Evolutionary conservation across 2,113 vertebrate species (phyloP).

Genomic region (Sceloporus tristichus): DNA sequence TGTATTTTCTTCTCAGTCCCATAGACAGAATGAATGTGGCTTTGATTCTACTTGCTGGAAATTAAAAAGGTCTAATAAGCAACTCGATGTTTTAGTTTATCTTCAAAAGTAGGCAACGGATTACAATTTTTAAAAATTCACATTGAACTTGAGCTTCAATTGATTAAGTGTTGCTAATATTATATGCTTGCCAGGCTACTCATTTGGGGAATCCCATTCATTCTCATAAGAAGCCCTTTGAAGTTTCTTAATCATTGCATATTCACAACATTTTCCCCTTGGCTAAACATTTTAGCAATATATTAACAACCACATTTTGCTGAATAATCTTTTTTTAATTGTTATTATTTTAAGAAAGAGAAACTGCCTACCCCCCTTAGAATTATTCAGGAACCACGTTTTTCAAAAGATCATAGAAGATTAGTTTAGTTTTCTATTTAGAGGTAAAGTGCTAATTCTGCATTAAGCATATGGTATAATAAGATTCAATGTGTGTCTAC

Average conservation of each 20-base stretch:
- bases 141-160: background rate
- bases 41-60: slow-evolving; percentile 36
- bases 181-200: background rate
- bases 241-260: slow-evolving; percentile 31
- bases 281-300: fast-evolving
- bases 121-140: background rate
- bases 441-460: background rate
- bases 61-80: slow-evolving; percentile 23
- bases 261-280: background rate
- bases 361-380: background rate
- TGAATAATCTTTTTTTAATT: background rate
- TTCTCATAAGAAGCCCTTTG: slow-evolving; percentile 15
- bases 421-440: background rate
- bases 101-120: slow-evolving; percentile 13
- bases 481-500: too few relatives aligned
- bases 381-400: background rate
- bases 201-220: slow-evolving; percentile 17
- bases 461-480: too few relatives aligned
- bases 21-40: slow-evolving; percentile 27
- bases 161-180: background rate
- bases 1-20: background rate
- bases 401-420: background rate
- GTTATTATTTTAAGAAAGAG: background rate
- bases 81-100: slow-evolving; percentile 8
- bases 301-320: background rate